phyloP scores from a whole-genome alignment of 2,797 vertebrate genomes.

The Carcharodon carcharias region DNA sequence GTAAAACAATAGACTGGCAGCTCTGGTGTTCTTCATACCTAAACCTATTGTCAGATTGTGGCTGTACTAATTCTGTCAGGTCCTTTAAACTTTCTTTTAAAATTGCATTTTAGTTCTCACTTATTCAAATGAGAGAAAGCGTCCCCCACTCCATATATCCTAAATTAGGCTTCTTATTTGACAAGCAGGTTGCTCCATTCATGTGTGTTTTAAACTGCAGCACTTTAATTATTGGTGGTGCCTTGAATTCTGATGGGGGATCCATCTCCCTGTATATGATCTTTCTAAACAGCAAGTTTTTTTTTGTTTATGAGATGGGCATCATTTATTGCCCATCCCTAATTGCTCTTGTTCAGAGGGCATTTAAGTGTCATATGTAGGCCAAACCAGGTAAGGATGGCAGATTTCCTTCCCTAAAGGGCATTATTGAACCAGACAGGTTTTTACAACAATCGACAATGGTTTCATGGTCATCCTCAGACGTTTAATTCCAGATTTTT shows the following conservation, averaged over 20 bases:
- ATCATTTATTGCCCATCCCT: too few species aligned
- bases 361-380: too few species aligned
- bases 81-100: not conserved
- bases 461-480: too few species aligned
- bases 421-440: too few species aligned
- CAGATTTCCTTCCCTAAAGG: too few species aligned
- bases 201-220: not conserved
- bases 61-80: not conserved
- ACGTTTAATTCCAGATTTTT: too few species aligned
- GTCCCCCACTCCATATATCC: not conserved
- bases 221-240: not conserved
- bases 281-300: too few species aligned
- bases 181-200: not conserved
- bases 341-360: too few species aligned
- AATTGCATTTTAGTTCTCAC: not conserved
- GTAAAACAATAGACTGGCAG: not conserved
- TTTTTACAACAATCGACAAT: too few species aligned
- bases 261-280: not conserved
- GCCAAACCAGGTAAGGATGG: too few species aligned
- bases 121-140: not conserved
- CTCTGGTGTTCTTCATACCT: not conserved
- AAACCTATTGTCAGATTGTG: not conserved
- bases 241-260: not conserved
- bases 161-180: not conserved
- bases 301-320: too few species aligned